Base-by-base conservation (phyloP, 53 echinoderm and acorn worm species). In the Luidia sarsii region DNA sequence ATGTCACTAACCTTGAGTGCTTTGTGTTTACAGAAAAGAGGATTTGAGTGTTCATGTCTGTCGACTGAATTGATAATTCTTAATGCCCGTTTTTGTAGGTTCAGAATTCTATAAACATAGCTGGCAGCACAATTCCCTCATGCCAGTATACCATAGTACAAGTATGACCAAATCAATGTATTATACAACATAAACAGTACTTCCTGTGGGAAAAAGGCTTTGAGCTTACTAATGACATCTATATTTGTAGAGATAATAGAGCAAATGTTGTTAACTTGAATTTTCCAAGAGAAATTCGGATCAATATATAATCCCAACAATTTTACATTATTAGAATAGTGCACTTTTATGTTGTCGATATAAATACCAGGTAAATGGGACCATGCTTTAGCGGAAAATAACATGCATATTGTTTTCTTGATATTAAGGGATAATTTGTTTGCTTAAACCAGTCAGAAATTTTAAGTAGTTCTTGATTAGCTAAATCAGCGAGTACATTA, bases 401-500 rank as follows among this genome's bases (percentile, higher is more conserved):
- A 21, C 51, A 51, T n/a, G n/a, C n/a, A n/a, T n/a, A n/a, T n/a
- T n/a, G n/a, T n/a, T n/a, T n/a, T n/a, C n/a, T n/a, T 51, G 18
- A 18, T 51, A 19, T n/a, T n/a, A n/a, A n/a, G n/a, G n/a, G n/a
- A n/a, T n/a, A n/a, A 51, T 51, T 51, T 51, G 18, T 51, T 51
- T 13, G 63, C 63, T 63, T 63, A 34, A 63, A 18, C 63, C 63
- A 63, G 14, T 35, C 36, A 63, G 63, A 63, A 31, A 35, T 63
- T 32, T 63, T 63, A 15, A 15, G 13, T 32, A 63, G 7, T 63
- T 63, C 63, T 32, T 14, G 36, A 19, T 63, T 63, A 14, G 18
- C 63, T 35, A 35, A 10, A 31, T 63, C 63, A 31, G 15, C 35
- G 15, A 63, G 7, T 51, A 51, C 51, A 9, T 51, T 4, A 51